Evolutionary conservation across 1,140 invertebrate genomes (phyloP), one percentile per base, ranked within the genome.

Genomic region (Diachasmimorpha longicaudata): DNA sequence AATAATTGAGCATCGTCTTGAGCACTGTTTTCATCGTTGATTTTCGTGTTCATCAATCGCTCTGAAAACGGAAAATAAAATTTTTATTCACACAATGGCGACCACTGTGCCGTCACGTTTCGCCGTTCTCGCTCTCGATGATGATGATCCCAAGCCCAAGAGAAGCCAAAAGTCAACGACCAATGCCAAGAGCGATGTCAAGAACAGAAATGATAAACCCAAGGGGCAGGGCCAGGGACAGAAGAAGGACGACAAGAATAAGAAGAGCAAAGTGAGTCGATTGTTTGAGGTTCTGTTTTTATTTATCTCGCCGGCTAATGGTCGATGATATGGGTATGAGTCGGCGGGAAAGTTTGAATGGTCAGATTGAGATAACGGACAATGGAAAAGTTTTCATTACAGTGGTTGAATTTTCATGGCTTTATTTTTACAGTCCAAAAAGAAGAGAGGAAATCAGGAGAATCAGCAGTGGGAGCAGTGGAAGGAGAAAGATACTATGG

Each of bases 381-480:
- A 72, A 69, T 31, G 14, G 6, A 21, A 72, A 67, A 76, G 67
- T 66, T 71, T 71, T 37, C 11, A 11, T 72, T 48, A 14, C 42
- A 23, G 13, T 52, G 21, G 42, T 5, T 0, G 16, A 42, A 10
- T 36, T 58, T 74, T 74, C 19, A 25, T 16, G n/a, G 16, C 70
- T 73, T 36, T 67, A 36, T 74, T 16, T 75, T 75, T 74, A 0
- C 55, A 83, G 82, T 83, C 81, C 73, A 87, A 86, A 79, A 86
- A 86, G 70, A 86, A 85, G 79, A 89, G 83, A 70, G 79, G 42
- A 44, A 81, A 77, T 72, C 78, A 77, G 70, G 82, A 84, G 9
- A 83, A 80, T 66, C 86, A 88, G 39, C 89, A 90, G 66, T 90
- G 89, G 89, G 89, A 90, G 81, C 88, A 90, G 74, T 90, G 90